These are phyloP conservation scores for Pelochelys cantorii DNA, from an alignment of 2,797 vertebrate species.

Conservation along the genomic window DNA sequence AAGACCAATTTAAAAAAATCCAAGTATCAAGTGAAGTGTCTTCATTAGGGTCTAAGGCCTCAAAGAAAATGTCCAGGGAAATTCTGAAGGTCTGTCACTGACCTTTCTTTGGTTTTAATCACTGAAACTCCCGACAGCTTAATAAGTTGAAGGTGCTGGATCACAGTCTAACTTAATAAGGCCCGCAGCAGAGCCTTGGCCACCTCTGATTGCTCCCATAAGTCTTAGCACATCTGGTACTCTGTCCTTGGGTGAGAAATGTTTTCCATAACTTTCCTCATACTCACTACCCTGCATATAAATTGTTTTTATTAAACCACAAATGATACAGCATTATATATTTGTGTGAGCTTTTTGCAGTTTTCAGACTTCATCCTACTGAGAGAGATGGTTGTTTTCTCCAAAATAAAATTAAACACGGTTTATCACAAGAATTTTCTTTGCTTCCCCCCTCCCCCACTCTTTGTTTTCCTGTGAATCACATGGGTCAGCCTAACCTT, in stretches of 20 bases:
- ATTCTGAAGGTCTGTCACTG: conserved; percentile 92
- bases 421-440: conserved; percentile 71
- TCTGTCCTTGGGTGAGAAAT: conserved; percentile 95
- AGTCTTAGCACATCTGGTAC: conserved; percentile 97
- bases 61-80: conserved; percentile 93
- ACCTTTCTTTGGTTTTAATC: conserved; percentile 99
- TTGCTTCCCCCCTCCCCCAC: conserved; percentile 24
- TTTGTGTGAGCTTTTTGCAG: conserved; percentile 75
- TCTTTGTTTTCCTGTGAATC: conserved; percentile 64
- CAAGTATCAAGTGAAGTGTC: conserved; percentile 88
- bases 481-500: conserved; percentile 67
- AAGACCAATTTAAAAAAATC: conserved; percentile 89
- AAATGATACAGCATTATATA: conserved; percentile 87
- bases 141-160: conserved; percentile 99
- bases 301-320: conserved; percentile 89
- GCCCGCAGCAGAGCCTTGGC: conserved; percentile 93
- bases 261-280: conserved; percentile 96
- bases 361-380: conserved; percentile 66
- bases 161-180: conserved; percentile 99
- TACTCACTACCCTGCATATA: conserved; percentile 86
- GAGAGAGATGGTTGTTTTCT: conserved; percentile 73
- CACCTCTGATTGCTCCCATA: conserved; percentile 99
- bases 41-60: conserved; percentile 91
- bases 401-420: conserved; percentile 74
- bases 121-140: conserved; percentile 98